phyloP scores from a whole-genome alignment of 30 jellyfish, hydroid and myxozoan genomes.

The Rhopilema esculentum region DNA sequence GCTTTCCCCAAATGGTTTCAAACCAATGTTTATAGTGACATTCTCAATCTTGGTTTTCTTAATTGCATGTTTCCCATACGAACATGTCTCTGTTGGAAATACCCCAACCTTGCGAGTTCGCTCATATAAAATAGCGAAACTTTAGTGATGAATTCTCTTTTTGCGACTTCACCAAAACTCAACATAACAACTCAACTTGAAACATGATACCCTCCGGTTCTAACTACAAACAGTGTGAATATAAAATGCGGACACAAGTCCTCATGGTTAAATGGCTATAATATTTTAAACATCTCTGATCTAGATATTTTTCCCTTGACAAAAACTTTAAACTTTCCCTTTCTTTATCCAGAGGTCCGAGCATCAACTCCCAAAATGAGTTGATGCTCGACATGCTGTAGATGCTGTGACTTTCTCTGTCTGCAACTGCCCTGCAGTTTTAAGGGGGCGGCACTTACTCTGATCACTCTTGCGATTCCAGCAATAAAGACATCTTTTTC shows the following conservation, averaged over 20 bases:
- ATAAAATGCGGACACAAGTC: too few relatives aligned
- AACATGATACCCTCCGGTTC: too few relatives aligned
- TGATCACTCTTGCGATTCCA: slow-evolving; percentile 47
- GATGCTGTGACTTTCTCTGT: slow-evolving; percentile 21
- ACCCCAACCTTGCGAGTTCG: neutral
- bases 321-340: neutral
- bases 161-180: too few relatives aligned
- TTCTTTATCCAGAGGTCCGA: slow-evolving; percentile 17
- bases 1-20: slow-evolving; percentile 32
- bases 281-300: neutral
- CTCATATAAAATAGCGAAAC: too few relatives aligned
- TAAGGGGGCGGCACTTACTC: slow-evolving; percentile 39
- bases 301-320: slow-evolving; percentile 3
- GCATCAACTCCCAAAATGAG: neutral
- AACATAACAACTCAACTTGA: too few relatives aligned
- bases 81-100: neutral
- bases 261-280: too few relatives aligned
- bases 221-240: too few relatives aligned
- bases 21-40: slow-evolving; percentile 3
- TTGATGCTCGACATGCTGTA: neutral
- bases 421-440: slow-evolving; percentile 13
- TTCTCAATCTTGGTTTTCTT: slow-evolving; percentile 9
- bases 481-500: slow-evolving; percentile 29
- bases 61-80: neutral
- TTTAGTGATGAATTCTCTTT: too few relatives aligned